A percentile compares a stretch with the other conserved stretches of the same genome.
phyloP scores from a whole-genome alignment of 2,888 invertebrate species.

The Girardia tigrina region DNA sequence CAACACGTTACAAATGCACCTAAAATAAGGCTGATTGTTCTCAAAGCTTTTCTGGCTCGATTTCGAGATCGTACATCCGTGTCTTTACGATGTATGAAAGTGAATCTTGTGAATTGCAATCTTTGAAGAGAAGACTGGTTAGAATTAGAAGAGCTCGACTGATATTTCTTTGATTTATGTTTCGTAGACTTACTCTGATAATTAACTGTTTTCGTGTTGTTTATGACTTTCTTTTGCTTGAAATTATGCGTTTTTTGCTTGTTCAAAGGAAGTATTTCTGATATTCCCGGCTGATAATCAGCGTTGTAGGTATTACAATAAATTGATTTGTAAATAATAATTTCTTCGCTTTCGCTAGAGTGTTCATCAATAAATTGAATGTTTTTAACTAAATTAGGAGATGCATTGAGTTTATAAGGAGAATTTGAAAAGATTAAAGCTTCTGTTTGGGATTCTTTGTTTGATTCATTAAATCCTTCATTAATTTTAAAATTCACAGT shows the following conservation, averaged over 20 bases:
- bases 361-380: constrained; percentile 24
- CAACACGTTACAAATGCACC: constrained; percentile 93
- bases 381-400: constrained; percentile 1
- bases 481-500: not conserved
- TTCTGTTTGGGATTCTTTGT: constrained; percentile 6
- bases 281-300: not conserved
- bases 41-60: constrained; percentile 85
- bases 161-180: not conserved
- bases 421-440: not conserved
- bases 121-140: not conserved
- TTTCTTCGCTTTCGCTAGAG: not conserved
- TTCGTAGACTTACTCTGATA: not conserved
- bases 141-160: not conserved
- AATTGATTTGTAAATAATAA: not conserved
- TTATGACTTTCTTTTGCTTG: not conserved
- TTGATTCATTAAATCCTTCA: constrained; percentile 1
- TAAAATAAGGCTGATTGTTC: constrained; percentile 93
- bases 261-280: not conserved
- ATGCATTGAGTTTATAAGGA: not conserved
- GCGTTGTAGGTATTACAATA: not conserved
- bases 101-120: not conserved
- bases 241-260: not conserved
- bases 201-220: not conserved
- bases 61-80: constrained; percentile 88
- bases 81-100: not conserved